Base-by-base conservation (phyloP, 2,797 vertebrate genomes). In the Lithobates sylvaticus region DNA sequence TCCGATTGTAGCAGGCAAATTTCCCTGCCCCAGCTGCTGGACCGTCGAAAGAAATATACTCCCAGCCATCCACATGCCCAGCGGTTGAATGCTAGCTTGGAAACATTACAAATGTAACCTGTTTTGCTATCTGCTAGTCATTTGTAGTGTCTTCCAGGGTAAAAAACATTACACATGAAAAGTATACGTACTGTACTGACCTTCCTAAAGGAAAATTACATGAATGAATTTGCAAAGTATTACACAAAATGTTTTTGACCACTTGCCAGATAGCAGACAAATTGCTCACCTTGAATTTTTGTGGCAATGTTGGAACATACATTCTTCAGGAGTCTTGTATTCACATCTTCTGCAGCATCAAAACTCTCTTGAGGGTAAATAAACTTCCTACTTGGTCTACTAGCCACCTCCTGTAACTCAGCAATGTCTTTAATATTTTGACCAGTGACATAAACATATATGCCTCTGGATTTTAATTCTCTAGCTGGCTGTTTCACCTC, bases 391-490 rank as follows among this genome's bases (percentile, higher is more conserved):
- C 89, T 39, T 4, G 96, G 96, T 23, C 85, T 92, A 86, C 92
- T 97, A 86, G 95, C 94, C 21, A 96, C 95, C 80, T 89, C 78
- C 76, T 90, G 54, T 2, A 97, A 86, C 82, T 95, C 86, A 0
- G 18, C 34, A 34, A 18, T 10, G 76, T 95, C 91, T 42, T 88
- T 92, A 0, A 90, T 1, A 10, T 94, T 95, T 76, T 96, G 92
- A 3, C 93, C 95, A 12, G 96, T 93, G 75, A 92, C 94, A 0
- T 94, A 97, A 58, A 96, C 86, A 2, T 95, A 91, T 64, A 95
- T 92, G 0, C 94, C 95, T 0, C 90, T 88, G 44, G 88, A 32
- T 83, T 93, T 93, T 71, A 97, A 90, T 0, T 74, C 50, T 44
- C 70, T 86, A 0, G 95, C 95, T 0, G 93, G 91, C 0, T 2